phyloP scores from a whole-genome alignment of 1,140 invertebrate species.

The Magallana ariakensis region DNA sequence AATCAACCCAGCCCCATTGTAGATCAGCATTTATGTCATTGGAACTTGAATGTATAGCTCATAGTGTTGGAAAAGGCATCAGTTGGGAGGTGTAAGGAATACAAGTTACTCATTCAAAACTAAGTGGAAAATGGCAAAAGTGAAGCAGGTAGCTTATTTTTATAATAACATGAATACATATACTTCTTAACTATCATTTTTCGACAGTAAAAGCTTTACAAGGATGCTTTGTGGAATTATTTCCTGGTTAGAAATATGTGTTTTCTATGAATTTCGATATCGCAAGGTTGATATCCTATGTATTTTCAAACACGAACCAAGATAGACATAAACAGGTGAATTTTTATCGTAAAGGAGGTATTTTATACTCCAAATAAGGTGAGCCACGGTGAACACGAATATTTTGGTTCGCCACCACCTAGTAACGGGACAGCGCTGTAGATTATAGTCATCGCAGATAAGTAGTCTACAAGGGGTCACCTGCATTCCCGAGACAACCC shows the following conservation, averaged over 20 bases:
- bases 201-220: too few relatives aligned
- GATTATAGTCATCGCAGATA: constrained; percentile 2
- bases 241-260: too few relatives aligned
- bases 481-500: not conserved
- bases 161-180: not conserved
- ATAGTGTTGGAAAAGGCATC: not conserved
- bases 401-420: not conserved
- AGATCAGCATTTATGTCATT: not conserved
- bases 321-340: not conserved
- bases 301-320: too few relatives aligned
- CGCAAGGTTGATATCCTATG: too few relatives aligned
- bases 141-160: not conserved
- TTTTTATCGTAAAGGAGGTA: not conserved
- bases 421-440: constrained; percentile 7
- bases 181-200: too few relatives aligned
- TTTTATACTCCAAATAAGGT: not conserved
- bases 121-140: not conserved
- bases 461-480: not conserved
- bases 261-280: too few relatives aligned
- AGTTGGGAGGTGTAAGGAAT: not conserved
- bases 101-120: too few relatives aligned
- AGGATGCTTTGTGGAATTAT: too few relatives aligned
- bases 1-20: not conserved
- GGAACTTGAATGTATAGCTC: not conserved
- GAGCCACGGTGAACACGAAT: not conserved